These are phyloP conservation scores for Semotilus atromaculatus DNA, from an alignment of 2,797 vertebrate species.

Conservation along the genomic window DNA sequence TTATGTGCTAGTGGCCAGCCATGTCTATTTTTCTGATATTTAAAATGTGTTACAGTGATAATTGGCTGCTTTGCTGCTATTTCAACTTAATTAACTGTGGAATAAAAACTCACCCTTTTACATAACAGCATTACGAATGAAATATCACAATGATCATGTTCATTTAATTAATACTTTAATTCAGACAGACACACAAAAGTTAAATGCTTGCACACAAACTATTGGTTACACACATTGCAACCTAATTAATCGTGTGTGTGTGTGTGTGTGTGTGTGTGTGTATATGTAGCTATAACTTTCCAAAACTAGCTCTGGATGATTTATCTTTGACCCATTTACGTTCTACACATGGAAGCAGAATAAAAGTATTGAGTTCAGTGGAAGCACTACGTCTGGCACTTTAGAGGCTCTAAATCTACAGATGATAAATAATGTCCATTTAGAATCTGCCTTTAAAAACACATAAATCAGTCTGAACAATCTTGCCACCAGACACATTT, in stretches of 20 bases:
- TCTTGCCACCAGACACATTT: slow-evolving; percentile 24
- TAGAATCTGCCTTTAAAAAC: slow-evolving; percentile 10
- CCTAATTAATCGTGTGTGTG: background rate
- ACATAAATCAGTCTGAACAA: slow-evolving; percentile 24
- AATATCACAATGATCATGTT: background rate
- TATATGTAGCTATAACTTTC: background rate
- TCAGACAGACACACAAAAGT: background rate
- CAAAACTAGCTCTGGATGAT: slow-evolving; percentile 22
- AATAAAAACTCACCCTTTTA: background rate
- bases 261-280: too few relatives aligned
- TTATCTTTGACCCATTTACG: slow-evolving; percentile 17
- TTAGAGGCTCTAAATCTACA: background rate
- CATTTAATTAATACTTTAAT: slow-evolving; percentile 1
- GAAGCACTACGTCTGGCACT: background rate
- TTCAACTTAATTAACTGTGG: slow-evolving; percentile 5
- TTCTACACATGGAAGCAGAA: slow-evolving; percentile 17
- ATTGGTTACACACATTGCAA: slow-evolving; percentile 5
- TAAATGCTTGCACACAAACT: background rate
- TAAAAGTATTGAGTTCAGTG: background rate
- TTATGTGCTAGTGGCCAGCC: background rate
- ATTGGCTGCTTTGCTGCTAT: background rate
- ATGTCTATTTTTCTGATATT: background rate
- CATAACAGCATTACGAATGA: background rate
- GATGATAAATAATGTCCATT: slow-evolving; percentile 16
- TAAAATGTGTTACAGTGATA: background rate